Evolutionary conservation across 2,888 invertebrate genomes (phyloP), one percentile per base, ranked within the genome.

Genomic region (Phymatocera aterrima): DNA sequence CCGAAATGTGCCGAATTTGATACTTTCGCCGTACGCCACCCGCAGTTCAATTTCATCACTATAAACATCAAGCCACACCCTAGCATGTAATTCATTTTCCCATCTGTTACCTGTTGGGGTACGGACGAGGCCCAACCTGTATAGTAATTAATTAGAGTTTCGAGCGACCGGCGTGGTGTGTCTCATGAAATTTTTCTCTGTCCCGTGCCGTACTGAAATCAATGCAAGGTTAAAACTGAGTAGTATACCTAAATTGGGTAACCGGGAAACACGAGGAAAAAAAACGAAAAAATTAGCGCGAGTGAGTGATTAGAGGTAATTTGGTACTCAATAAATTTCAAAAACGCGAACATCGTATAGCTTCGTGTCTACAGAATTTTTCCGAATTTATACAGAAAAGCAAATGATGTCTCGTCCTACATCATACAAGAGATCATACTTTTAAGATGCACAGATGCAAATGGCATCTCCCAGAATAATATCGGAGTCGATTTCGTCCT

Each of bases 121-220:
- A 51, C n/a, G 31, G 68, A 40, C 46, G 24, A 28, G 68, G 68
- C 46, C 72, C 54, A 31, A 34, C 72, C 54, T 72, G 24, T 24
- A n/a, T n/a, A 60, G n/a, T 43, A 75, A 54, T 75, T 75, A 75
- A 75, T 72, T 72, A 72, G 54, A 72, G 72, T 10, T 10, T 34
- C 54, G 34, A 18, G 46, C 46, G 28, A 64, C 18, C 37, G 10
- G 3, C 37, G 64, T 24, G 37, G 12, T 64, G 21, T 37, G 1
- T 10, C 57, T 57, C 34, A 64, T 37, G 18, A 64, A 64, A 37
- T 46, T 46, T 21, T 43, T 5, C 15, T 10, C 68, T 24, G 46
- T 15, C 24, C 43, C 68, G 43, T 68, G 68, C 24, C 15, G 5
- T n/a, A 37, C 6, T 64, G n/a, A 64, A 64, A 64, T 34, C 37